Evolutionary conservation across 37 sponge, comb jelly and placozoan species (phyloP).

Genomic region (Geodia barretti): DNA sequence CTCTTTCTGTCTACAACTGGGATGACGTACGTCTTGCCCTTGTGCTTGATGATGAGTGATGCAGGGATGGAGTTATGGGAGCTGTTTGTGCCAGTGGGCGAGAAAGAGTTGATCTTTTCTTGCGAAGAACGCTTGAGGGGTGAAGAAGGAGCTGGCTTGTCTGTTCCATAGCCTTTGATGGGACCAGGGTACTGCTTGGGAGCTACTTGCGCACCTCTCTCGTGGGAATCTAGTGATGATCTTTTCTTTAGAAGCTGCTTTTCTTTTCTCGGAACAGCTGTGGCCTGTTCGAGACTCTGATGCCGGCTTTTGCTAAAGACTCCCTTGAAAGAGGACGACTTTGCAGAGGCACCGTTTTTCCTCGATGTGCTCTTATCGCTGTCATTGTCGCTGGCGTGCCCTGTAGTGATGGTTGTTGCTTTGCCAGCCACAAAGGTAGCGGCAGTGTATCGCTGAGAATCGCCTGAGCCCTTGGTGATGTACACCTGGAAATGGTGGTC

Average conservation of each 20-base stretch:
- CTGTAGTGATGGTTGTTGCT: too few relatives aligned
- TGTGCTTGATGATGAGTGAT: conserved; percentile 42
- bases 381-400: neutral
- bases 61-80: neutral
- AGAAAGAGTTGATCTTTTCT: neutral
- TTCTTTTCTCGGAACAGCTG: neutral
- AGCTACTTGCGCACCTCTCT: conserved; percentile 20
- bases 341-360: neutral
- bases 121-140: neutral
- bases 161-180: conserved; percentile 4
- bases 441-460: neutral
- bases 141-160: neutral
- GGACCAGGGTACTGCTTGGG: conserved; percentile 17
- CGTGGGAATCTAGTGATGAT: neutral
- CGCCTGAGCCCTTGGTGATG: conserved; percentile 21
- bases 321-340: neutral
- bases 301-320: neutral
- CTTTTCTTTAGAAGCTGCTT: neutral
- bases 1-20: conserved; percentile 38
- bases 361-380: neutral
- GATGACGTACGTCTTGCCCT: conserved; percentile 44
- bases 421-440: neutral
- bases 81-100: neutral
- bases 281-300: neutral
- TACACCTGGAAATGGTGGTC: conserved; percentile 27